phyloP scores from a whole-genome alignment of 2,113 vertebrate genomes.

The Egretta garzetta region DNA sequence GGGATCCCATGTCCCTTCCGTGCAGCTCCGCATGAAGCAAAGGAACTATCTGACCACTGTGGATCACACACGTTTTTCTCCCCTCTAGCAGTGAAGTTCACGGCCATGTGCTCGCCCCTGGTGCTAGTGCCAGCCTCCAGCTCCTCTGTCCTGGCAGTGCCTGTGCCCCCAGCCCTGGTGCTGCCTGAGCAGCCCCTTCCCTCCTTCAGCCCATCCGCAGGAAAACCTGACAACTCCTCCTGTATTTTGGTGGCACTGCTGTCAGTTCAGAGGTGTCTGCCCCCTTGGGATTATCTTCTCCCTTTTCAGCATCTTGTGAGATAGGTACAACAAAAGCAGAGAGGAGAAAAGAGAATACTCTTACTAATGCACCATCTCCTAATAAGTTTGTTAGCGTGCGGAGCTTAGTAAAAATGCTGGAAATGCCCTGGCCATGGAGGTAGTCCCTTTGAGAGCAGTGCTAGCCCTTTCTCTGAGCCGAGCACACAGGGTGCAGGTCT shows the following conservation, averaged over 20 bases:
- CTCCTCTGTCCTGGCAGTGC: neutral
- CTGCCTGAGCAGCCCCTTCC: neutral
- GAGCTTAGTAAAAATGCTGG: neutral
- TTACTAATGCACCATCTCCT: neutral
- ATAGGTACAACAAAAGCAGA: neutral
- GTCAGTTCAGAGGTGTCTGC: neutral
- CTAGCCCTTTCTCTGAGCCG: accelerated
- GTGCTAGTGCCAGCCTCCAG: neutral
- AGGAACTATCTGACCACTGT: neutral
- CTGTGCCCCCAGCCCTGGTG: neutral
- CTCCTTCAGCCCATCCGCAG: neutral
- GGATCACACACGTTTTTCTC: accelerated
- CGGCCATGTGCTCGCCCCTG: accelerated
- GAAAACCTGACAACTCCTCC: neutral
- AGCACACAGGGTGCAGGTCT: neutral
- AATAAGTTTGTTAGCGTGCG: neutral
- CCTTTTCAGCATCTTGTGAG: neutral
- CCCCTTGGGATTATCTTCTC: neutral
- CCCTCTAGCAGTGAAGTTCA: neutral
- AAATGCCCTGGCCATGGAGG: neutral
- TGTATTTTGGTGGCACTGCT: neutral
- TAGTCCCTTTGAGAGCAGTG: neutral
- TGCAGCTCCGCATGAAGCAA: neutral
- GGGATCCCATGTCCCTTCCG: neutral
- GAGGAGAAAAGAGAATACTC: neutral